phyloP scores from a whole-genome alignment of 2,797 vertebrate genomes.

The Helicolenus hilgendorfi region DNA sequence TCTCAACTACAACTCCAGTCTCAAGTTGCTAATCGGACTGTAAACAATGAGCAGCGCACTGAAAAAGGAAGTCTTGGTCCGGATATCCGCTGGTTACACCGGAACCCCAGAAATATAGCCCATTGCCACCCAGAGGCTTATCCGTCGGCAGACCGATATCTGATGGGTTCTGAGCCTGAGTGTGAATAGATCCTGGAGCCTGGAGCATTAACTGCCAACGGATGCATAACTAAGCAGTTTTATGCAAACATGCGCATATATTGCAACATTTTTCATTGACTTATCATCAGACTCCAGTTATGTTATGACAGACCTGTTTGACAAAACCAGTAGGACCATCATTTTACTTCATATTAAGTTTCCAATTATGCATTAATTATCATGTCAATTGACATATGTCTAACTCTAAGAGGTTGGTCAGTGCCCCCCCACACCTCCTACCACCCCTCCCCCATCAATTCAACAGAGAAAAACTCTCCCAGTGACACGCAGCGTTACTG shows the following conservation, averaged over 20 bases:
- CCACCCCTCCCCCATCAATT: not conserved
- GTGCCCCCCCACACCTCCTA: rapidly evolving
- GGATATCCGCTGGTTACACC: too few species aligned
- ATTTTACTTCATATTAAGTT: not conserved
- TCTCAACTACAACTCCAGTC: too few species aligned
- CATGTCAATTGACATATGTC: not conserved
- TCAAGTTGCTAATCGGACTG: too few species aligned
- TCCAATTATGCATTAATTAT: not conserved
- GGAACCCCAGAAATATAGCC: too few species aligned
- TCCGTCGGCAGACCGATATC: too few species aligned
- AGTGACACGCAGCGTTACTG: constrained; percentile 25
- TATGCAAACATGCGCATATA: not conserved
- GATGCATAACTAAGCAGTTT: not conserved
- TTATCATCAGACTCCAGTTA: not conserved
- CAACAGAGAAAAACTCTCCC: not conserved
- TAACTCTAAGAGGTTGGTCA: not conserved
- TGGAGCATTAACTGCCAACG: not conserved
- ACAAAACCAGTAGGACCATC: not conserved
- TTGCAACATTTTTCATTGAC: not conserved
- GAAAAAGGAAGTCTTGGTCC: too few species aligned
- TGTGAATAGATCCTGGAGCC: not conserved
- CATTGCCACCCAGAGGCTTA: too few species aligned
- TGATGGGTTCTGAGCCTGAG: not conserved
- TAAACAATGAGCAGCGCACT: too few species aligned
- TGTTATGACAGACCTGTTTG: not conserved